These are phyloP conservation scores for Mesitornis unicolor DNA, from an alignment of 2,113 vertebrate species.

Conservation along the genomic window DNA sequence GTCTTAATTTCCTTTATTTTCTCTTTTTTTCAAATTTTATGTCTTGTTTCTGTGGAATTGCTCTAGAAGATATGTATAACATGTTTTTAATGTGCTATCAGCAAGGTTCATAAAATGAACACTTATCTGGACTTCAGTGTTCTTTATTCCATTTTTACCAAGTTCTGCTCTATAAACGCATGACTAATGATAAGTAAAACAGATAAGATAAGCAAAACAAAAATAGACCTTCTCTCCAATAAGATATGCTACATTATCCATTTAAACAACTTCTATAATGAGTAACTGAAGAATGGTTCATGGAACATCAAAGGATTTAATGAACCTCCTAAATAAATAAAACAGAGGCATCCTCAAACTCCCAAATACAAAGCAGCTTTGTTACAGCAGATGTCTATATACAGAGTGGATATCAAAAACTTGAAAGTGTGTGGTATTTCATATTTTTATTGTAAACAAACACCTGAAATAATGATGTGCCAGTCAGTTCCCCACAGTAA, in stretches of 20 bases:
- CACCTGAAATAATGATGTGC: background rate
- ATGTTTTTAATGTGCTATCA: background rate
- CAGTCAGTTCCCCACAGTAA: rapidly evolving
- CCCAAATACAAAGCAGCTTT: background rate
- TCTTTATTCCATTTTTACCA: background rate
- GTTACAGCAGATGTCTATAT: background rate
- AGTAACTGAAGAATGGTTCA: background rate
- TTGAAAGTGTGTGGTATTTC: background rate
- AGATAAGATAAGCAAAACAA: conserved; percentile 51
- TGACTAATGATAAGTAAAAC: conserved; percentile 51
- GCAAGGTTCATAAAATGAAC: background rate
- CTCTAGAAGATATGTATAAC: background rate
- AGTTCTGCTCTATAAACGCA: conserved; percentile 41
- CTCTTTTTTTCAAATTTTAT: background rate
- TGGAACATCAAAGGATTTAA: conserved; percentile 54
- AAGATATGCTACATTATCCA: conserved; percentile 41
- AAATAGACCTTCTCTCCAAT: conserved; percentile 23
- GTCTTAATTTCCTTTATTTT: background rate
- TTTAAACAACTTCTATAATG: conserved; percentile 20
- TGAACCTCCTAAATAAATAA: conserved; percentile 42
- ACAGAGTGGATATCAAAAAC: background rate
- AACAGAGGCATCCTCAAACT: background rate
- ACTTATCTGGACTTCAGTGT: background rate
- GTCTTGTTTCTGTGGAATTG: background rate
- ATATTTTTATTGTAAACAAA: background rate